Base-by-base conservation (phyloP, 2,113 vertebrate genomes). In the Otus sunia region DNA sequence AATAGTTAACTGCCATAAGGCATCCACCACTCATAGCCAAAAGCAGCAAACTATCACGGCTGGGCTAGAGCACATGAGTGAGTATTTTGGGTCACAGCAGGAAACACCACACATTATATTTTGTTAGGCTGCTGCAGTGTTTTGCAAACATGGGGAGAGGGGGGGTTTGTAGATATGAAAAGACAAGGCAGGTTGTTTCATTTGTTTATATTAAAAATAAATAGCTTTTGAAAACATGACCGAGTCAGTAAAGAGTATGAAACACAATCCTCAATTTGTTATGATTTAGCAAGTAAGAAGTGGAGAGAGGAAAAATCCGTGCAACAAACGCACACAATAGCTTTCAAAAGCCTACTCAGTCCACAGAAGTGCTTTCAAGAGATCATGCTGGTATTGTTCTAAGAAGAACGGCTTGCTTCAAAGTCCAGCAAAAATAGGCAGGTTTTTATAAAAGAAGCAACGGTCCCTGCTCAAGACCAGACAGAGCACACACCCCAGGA, bases 171-270 rank as follows among this genome's bases (percentile, higher is more conserved):
- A 88, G 73, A 64, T 89, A 68, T 17, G 39, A 89, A 93, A 95
- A 87, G 41, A 16, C 81, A 79, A 75, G 71, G 59, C n/a, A 76
- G 66, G 64, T 89, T 94, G 41, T 84, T 93, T 87, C 29, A 49
- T 87, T 76, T 96, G 64, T 86, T 97, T 85, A 50, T 55, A 81
- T 67, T 86, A 52, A 86, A 96, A 96, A 95, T 67, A 95, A 93
- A 95, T 55, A 90, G 23, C 39, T 91, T 74, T 82, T 68, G 56
- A 87, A 95, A 96, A 90, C 83, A 67, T 52, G 88, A 91, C 58
- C 1, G 0, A 71, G 69, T 73, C 88, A 67, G 73, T 90, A 53
- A 74, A 91, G 88, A 86, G 47, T 36, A 90, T 56, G 84, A 93
- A 96, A 96, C 56, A 71, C 67, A 91, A 81, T 69, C 86, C 68